A percentile compares a stretch with the other conserved stretches of the same genome.
Evolutionary conservation across 2,113 vertebrate species (phyloP).

Genomic region (Vireo altiloquus): DNA sequence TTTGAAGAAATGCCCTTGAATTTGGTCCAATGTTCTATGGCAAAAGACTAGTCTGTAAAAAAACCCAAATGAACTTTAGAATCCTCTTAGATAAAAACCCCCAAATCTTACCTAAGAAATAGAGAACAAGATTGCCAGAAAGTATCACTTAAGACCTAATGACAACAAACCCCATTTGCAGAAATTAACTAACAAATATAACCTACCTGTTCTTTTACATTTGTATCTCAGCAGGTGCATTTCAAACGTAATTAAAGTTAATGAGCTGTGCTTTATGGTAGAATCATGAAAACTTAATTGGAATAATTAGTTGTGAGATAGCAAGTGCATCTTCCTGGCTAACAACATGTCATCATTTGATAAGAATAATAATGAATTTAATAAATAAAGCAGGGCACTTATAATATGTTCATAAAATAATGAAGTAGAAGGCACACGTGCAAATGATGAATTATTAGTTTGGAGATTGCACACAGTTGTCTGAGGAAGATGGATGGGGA

Average conservation of each 20-base stretch:
- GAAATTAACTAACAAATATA: constrained; percentile 49
- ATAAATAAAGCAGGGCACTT: constrained; percentile 49
- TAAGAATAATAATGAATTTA: constrained; percentile 60
- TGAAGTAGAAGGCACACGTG: constrained; percentile 10
- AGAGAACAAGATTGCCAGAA: background rate
- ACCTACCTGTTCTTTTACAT: constrained; percentile 54
- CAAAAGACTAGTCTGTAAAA: background rate
- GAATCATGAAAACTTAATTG: constrained; percentile 65
- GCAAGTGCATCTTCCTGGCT: constrained; percentile 49
- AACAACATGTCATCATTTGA: constrained; percentile 48
- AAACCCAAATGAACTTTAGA: background rate
- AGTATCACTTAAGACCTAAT: background rate
- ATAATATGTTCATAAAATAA: constrained; percentile 44
- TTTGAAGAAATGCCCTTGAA: background rate
- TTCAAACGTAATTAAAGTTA: constrained; percentile 73
- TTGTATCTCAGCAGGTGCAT: constrained; percentile 56
- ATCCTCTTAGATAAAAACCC: background rate
- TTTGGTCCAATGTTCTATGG: background rate
- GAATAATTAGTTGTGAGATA: constrained; percentile 60
- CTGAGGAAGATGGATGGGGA: constrained; percentile 46
- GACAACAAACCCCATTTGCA: constrained; percentile 22
- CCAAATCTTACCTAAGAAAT: background rate
- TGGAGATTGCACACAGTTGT: background rate
- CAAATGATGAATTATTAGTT: constrained; percentile 39
- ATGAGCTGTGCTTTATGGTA: constrained; percentile 66